Percentiles rank a stretch among this genome's conserved stretches.
phyloP scores from a whole-genome alignment of 64 coral and sea anemone genomes.

The Catalaphyllia jardinei region DNA sequence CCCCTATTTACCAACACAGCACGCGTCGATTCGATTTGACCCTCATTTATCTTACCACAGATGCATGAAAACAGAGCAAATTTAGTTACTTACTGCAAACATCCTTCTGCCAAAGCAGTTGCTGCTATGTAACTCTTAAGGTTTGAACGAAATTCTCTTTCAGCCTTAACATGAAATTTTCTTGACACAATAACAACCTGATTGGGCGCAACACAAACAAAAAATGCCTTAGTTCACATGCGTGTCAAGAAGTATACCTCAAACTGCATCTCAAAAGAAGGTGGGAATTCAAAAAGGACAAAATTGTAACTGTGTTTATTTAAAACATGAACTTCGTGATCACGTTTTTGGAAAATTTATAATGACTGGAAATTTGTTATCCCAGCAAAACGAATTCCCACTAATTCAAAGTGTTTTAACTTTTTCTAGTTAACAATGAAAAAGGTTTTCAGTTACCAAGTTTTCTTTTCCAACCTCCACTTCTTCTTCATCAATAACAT shows the following conservation, averaged over 20 bases:
- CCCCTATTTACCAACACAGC: no score
- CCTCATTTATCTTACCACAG: not conserved
- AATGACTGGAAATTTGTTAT: no score
- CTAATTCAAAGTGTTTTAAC: no score
- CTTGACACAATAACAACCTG: constrained; percentile 45
- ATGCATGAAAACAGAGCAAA: not conserved
- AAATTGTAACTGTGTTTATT: no score
- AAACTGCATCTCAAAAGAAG: no score
- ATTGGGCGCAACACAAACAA: not conserved
- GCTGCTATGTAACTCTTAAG: constrained; percentile 74
- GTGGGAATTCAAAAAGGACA: no score
- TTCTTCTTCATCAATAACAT: constrained; percentile 91
- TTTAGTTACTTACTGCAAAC: constrained; percentile 70
- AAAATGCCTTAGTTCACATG: not conserved
- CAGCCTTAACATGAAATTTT: constrained; percentile 51
- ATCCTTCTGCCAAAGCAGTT: constrained; percentile 67
- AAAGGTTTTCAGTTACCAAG: constrained; percentile 26
- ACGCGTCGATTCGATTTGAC: no score
- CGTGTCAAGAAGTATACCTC: not conserved
- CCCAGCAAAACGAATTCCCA: no score
- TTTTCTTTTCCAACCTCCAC: constrained; percentile 45
- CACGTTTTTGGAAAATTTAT: no score
- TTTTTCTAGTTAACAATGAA: not conserved
- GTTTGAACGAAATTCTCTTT: constrained; percentile 61
- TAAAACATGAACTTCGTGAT: no score